A percentile compares a stretch with the other conserved stretches of the same genome.
Evolutionary conservation across 2,888 invertebrate species (phyloP).

Genomic region (Stenurella melanura): DNA sequence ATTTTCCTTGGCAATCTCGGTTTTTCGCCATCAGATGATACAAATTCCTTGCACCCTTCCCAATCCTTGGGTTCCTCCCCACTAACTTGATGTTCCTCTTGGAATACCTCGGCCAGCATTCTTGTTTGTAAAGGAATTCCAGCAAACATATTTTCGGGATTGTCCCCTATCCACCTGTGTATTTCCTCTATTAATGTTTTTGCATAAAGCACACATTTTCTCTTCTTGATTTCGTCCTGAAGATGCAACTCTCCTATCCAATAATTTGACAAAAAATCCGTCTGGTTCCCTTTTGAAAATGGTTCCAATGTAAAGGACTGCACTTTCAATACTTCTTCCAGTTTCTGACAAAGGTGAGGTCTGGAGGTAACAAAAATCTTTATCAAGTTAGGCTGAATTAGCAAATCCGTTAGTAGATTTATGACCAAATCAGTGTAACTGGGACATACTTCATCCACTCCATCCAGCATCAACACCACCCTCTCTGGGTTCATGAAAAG

Average conservation of each 20-base stretch:
- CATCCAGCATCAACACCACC: slow-evolving; percentile 38
- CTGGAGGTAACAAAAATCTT: slow-evolving; percentile 39
- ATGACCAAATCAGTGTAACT: slow-evolving; percentile 10
- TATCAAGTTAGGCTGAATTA: slow-evolving; percentile 7
- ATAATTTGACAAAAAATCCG: slow-evolving; percentile 34
- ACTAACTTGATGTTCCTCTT: background rate
- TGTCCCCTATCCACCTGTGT: slow-evolving; percentile 19
- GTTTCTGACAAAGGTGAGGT: slow-evolving; percentile 24
- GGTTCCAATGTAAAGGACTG: slow-evolving; percentile 22
- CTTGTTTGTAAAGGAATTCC: slow-evolving; percentile 34
- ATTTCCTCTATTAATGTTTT: slow-evolving; percentile 19
- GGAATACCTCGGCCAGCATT: slow-evolving; percentile 33
- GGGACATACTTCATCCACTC: slow-evolving; percentile 35
- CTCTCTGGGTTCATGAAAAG: slow-evolving; percentile 11
- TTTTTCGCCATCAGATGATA: slow-evolving; percentile 2
- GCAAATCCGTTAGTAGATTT: slow-evolving; percentile 6
- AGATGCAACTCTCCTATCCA: slow-evolving; percentile 34
- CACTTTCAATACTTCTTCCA: slow-evolving; percentile 20
- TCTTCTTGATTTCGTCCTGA: background rate
- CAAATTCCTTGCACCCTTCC: slow-evolving; percentile 31
- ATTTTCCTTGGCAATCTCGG: slow-evolving; percentile 3
- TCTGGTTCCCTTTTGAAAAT: slow-evolving; percentile 26
- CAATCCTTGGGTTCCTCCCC: background rate
- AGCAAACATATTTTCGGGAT: background rate
- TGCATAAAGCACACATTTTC: slow-evolving; percentile 20